phyloP scores from a whole-genome alignment of 1,140 invertebrate species.

The Drosophila prosaltans region DNA sequence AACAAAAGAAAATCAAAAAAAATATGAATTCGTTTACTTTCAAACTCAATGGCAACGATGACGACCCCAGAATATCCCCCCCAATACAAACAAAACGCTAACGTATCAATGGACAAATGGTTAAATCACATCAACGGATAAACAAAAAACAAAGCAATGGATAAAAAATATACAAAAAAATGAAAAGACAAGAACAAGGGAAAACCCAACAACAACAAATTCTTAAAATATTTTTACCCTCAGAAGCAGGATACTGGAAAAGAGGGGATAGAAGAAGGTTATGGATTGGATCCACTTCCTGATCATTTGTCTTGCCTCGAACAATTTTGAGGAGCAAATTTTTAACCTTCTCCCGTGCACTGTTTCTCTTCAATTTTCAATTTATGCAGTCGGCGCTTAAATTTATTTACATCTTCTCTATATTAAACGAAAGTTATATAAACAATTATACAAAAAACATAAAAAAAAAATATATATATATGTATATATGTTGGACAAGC shows the following conservation, averaged over 20 bases:
- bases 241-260: background rate
- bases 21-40: constrained; percentile 60
- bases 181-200: constrained; percentile 27
- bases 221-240: background rate
- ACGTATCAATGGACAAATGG: constrained; percentile 38
- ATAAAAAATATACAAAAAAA: constrained; percentile 8
- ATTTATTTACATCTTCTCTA: constrained; percentile 1
- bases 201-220: constrained; percentile 14
- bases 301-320: constrained; percentile 2
- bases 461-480: background rate
- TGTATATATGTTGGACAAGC: constrained; percentile 1
- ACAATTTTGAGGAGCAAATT: background rate
- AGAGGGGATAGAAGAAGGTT: constrained; percentile 2
- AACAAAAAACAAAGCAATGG: constrained; percentile 29
- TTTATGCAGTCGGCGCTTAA: background rate
- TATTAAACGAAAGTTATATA: background rate
- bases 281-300: constrained; percentile 7
- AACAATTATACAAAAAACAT: constrained; percentile 1
- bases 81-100: constrained; percentile 21
- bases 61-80: constrained; percentile 40
- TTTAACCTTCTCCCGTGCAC: background rate
- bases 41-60: constrained; percentile 63
- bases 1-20: constrained; percentile 57
- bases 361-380: background rate
- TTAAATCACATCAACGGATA: constrained; percentile 42